phyloP scores from a whole-genome alignment of 2,797 vertebrate species.

The Anabas testudineus region DNA sequence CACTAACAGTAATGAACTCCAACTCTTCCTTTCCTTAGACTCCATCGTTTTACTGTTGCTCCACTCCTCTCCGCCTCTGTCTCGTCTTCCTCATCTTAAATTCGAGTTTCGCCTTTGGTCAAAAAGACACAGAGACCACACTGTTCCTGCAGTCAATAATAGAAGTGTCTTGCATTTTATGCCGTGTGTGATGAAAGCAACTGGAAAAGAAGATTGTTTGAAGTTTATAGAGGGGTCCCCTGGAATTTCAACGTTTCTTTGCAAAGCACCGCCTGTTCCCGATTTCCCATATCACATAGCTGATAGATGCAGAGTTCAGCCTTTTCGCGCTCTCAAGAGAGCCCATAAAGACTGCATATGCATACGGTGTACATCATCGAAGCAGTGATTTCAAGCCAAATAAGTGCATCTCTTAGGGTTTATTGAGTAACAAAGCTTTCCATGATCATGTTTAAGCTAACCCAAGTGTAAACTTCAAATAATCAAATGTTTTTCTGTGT shows the following conservation, averaged over 20 bases:
- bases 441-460: slow-evolving; percentile 41
- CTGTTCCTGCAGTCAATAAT: slow-evolving; percentile 37
- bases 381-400: slow-evolving; percentile 54
- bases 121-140: slow-evolving; percentile 38
- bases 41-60: slow-evolving; percentile 11
- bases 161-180: slow-evolving; percentile 19
- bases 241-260: not conserved
- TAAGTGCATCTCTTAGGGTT: slow-evolving; percentile 37
- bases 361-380: slow-evolving; percentile 28
- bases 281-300: slow-evolving; percentile 1
- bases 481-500: slow-evolving; percentile 39
- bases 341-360: slow-evolving; percentile 46
- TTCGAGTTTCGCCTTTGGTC: slow-evolving; percentile 46
- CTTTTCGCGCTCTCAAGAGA: slow-evolving; percentile 38
- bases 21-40: slow-evolving; percentile 38
- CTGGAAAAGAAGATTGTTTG: slow-evolving; percentile 3
- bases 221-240: slow-evolving; percentile 1
- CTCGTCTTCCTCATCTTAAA: slow-evolving; percentile 31
- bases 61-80: slow-evolving; percentile 24
- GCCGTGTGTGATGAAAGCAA: slow-evolving; percentile 18
- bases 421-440: slow-evolving; percentile 55
- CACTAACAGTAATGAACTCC: slow-evolving; percentile 8
- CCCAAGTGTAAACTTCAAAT: slow-evolving; percentile 67
- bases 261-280: not conserved
- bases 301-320: slow-evolving; percentile 27